A percentile compares a stretch with the other conserved stretches of the same genome.
phyloP scores from a whole-genome alignment of 2,797 vertebrate species.

The Sebastes taczanowskii region DNA sequence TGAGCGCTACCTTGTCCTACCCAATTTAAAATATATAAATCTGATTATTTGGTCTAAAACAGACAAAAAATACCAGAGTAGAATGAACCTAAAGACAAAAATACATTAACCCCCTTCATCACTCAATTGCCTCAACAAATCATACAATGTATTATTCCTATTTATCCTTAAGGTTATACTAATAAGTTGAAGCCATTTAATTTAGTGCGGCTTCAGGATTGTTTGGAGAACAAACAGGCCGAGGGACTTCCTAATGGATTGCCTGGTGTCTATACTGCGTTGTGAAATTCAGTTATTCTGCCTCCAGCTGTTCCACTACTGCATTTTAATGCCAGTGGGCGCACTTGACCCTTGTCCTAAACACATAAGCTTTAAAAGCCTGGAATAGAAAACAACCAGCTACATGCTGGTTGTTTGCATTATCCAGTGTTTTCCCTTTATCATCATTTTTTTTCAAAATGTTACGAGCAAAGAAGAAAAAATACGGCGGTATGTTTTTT shows the following conservation, averaged over 20 bases:
- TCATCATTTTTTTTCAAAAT: background rate
- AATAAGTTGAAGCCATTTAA: background rate
- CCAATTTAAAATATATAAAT: background rate
- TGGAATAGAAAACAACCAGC: background rate
- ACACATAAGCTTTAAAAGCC: constrained; percentile 26
- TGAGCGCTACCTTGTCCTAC: background rate
- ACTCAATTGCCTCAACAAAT: background rate
- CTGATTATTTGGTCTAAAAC: background rate
- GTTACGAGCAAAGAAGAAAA: background rate
- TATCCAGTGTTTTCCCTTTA: constrained; percentile 22
- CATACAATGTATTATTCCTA: background rate
- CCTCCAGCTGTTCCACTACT: constrained; percentile 35
- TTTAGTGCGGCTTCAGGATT: constrained; percentile 7
- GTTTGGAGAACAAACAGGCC: constrained; percentile 14
- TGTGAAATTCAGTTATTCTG: constrained; percentile 23
- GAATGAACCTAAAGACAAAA: background rate
- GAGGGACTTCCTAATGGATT: constrained; percentile 18
- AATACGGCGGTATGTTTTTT: background rate
- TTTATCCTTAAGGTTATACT: background rate
- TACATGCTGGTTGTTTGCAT: background rate
- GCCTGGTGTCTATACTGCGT: background rate
- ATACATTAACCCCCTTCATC: background rate
- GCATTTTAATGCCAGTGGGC: constrained; percentile 42
- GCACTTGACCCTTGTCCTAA: constrained; percentile 37
- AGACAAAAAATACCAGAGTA: background rate